phyloP scores from a whole-genome alignment of 2,888 invertebrate species.

The Rhopalosiphum nymphaeae region DNA sequence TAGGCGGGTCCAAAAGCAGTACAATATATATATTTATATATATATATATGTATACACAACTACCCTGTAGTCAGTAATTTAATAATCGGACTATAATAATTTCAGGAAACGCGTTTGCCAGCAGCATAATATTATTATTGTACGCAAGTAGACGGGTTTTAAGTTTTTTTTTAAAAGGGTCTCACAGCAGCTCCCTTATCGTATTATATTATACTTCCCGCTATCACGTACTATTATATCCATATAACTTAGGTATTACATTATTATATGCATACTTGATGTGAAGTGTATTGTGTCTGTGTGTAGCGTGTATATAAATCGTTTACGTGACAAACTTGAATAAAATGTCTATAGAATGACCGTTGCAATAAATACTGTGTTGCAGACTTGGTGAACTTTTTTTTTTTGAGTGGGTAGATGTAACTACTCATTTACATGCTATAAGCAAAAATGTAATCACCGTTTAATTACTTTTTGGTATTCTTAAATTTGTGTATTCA shows the following conservation, averaged over 20 bases:
- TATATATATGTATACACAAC: background rate
- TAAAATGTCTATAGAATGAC: background rate
- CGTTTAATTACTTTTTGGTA: background rate
- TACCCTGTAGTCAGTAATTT: background rate
- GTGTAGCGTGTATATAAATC: background rate
- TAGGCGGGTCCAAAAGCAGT: background rate
- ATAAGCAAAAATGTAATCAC: background rate
- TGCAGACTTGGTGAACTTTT: background rate
- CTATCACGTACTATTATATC: background rate
- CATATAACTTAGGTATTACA: background rate
- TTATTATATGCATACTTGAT: background rate
- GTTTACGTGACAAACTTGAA: background rate
- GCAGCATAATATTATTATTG: background rate
- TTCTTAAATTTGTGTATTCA: background rate
- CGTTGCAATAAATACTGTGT: background rate
- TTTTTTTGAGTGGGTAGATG: background rate
- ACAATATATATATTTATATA: background rate
- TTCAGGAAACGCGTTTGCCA: background rate
- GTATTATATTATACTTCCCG: background rate
- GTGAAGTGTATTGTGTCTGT: background rate
- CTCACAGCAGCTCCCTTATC: background rate
- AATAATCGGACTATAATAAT: conserved; percentile 6
- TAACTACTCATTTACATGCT: background rate
- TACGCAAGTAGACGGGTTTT: background rate
- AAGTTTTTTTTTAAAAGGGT: background rate